These are phyloP conservation scores for Rynchops niger DNA, from an alignment of 2,113 vertebrate genomes.

Conservation along the genomic window DNA sequence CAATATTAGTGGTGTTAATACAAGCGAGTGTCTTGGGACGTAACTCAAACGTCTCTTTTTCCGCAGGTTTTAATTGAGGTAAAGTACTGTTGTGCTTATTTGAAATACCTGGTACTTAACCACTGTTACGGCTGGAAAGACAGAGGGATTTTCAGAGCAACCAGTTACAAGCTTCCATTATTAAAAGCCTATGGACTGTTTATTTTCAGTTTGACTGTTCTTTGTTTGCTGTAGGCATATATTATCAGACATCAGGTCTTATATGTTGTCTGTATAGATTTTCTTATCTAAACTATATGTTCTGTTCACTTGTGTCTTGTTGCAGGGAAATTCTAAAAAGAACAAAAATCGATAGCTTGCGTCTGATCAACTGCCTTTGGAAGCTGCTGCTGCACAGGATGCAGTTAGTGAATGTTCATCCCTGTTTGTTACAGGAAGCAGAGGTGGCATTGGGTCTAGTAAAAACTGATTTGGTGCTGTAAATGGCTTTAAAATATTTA, in stretches of 20 bases:
- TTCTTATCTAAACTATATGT: not conserved
- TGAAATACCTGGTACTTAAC: not conserved
- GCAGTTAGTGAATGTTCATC: not conserved
- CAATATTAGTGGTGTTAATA: not conserved
- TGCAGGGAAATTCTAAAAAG: slow-evolving; percentile 94
- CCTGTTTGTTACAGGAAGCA: slow-evolving; percentile 42
- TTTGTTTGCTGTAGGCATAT: not conserved
- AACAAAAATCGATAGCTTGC: slow-evolving; percentile 89
- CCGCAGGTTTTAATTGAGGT: not conserved
- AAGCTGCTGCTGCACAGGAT: slow-evolving; percentile 55
- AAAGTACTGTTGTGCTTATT: not conserved
- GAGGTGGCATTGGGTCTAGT: slow-evolving; percentile 19
- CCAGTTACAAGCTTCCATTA: not conserved
- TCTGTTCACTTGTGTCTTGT: slow-evolving; percentile 27
- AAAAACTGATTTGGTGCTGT: slow-evolving; percentile 54
- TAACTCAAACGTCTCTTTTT: not conserved
- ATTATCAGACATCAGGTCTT: not conserved
- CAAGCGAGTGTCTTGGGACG: not conserved
- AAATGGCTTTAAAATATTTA: slow-evolving; percentile 62
- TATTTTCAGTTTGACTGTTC: not conserved
- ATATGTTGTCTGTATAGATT: not conserved
- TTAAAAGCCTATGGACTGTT: not conserved
- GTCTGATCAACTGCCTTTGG: not conserved
- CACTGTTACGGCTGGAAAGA: not conserved
- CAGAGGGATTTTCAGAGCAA: not conserved